Percentiles rank a stretch among this genome's conserved stretches.
These are phyloP conservation scores for Parnassius smintheus DNA, from an alignment of 2,888 invertebrate genomes.

Conservation along the genomic window DNA sequence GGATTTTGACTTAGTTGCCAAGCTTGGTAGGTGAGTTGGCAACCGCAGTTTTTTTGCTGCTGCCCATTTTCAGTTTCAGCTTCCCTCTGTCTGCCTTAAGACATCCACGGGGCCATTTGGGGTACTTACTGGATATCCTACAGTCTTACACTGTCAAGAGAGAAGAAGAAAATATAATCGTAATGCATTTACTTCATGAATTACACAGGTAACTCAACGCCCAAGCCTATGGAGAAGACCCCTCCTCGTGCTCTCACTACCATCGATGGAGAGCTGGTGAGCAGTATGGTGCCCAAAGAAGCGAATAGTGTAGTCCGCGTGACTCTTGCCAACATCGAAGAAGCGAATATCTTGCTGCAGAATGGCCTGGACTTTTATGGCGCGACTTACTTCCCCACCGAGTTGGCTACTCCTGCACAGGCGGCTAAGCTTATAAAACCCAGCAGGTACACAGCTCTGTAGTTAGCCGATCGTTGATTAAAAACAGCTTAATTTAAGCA, in stretches of 20 bases:
- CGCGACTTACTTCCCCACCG: conserved; percentile 93
- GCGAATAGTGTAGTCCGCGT: conserved; percentile 85
- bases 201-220: conserved; percentile 64
- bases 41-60: too few relatives aligned
- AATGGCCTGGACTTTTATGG: conserved; percentile 94
- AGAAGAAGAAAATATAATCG: too few relatives aligned
- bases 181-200: background rate
- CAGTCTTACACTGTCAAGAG: too few relatives aligned
- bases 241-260: conserved; percentile 63
- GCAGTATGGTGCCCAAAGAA: conserved; percentile 80
- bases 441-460: conserved; percentile 55
- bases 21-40: too few relatives aligned
- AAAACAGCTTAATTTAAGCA: too few relatives aligned
- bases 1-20: too few relatives aligned
- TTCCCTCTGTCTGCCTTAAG: background rate
- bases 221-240: conserved; percentile 66
- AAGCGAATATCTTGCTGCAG: conserved; percentile 88
- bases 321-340: conserved; percentile 88
- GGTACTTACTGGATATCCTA: background rate
- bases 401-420: conserved; percentile 85
- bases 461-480: background rate
- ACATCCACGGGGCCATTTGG: background rate
- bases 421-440: conserved; percentile 82
- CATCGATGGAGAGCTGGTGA: conserved; percentile 71
- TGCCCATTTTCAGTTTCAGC: too few relatives aligned